Conservation (phyloP, 2,113 vertebrate genomes). For the Thunnus maccoyii region DNA sequence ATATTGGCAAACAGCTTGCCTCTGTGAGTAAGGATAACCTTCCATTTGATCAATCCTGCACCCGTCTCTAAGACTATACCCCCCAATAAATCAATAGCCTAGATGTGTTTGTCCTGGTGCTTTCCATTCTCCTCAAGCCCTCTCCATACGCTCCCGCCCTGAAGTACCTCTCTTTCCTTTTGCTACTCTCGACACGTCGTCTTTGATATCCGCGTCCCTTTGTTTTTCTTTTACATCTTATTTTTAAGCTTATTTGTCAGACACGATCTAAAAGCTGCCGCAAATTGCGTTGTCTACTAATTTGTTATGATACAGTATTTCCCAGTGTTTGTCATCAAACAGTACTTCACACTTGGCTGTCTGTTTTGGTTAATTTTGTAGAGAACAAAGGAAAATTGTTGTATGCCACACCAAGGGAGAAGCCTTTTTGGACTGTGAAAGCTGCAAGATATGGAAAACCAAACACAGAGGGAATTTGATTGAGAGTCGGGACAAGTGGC, state of each 20-base stretch:
- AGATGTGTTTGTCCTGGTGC: conserved; percentile 78
- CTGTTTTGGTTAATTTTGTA: conserved; percentile 61
- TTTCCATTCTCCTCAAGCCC: conserved; percentile 70
- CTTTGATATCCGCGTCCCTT: conserved; percentile 49
- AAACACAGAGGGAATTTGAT: conserved; percentile 71
- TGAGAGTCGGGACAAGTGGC: conserved; percentile 73
- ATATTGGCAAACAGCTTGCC: conserved; percentile 86
- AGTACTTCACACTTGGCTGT: conserved; percentile 61
- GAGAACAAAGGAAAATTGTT: conserved; percentile 67
- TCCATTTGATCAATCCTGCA: conserved; percentile 84
- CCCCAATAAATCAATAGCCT: conserved; percentile 83
- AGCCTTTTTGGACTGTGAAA: conserved; percentile 60
- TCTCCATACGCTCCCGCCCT: conserved; percentile 35
- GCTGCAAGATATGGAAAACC: conserved; percentile 60
- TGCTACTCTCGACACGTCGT: conserved; percentile 23
- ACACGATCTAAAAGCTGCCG: conserved; percentile 58
- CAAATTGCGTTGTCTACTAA: conserved; percentile 48
- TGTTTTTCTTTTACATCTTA: conserved; percentile 51
- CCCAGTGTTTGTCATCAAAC: conserved; percentile 73
- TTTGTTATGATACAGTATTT: conserved; percentile 66
- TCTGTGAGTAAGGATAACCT: conserved; percentile 86
- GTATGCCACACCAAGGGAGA: conserved; percentile 45
- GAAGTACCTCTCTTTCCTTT: conserved; percentile 32
- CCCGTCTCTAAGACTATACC: conserved; percentile 82
- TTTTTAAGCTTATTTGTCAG: conserved; percentile 50